phyloP scores from a whole-genome alignment of 1,140 invertebrate genomes.

The Lordiphosa stackelbergi region DNA sequence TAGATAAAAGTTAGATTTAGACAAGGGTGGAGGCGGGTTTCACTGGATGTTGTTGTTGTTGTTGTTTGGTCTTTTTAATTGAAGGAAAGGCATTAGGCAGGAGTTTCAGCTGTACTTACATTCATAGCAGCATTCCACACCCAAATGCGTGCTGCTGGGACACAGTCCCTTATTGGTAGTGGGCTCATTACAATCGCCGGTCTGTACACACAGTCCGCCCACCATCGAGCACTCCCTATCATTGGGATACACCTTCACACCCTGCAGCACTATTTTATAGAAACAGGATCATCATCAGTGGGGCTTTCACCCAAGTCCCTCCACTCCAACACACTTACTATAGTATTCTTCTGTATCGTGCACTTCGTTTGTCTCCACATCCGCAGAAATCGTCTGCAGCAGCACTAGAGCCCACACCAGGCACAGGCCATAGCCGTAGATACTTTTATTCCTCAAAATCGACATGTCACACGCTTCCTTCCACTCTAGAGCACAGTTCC shows the following conservation, averaged over 20 bases:
- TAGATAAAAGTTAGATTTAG: slow-evolving; percentile 9
- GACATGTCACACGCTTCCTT: slow-evolving; percentile 18
- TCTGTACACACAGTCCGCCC: slow-evolving; percentile 71
- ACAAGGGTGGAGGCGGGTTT: slow-evolving; percentile 19
- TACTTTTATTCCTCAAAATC: slow-evolving; percentile 27
- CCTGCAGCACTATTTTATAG: slow-evolving; percentile 50
- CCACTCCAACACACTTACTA: slow-evolving; percentile 46
- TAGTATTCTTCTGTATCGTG: slow-evolving; percentile 33
- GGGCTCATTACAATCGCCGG: slow-evolving; percentile 56
- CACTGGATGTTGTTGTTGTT: slow-evolving; percentile 14
- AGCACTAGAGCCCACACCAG: slow-evolving; percentile 40
- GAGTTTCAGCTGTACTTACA: slow-evolving; percentile 56
- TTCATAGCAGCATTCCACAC: slow-evolving; percentile 77
- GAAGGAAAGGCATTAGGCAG: slow-evolving; percentile 18
- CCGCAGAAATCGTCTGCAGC: slow-evolving; percentile 40
- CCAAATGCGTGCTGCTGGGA: slow-evolving; percentile 54
- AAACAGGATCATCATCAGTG: neutral
- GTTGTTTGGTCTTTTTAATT: slow-evolving; percentile 2
- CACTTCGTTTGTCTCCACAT: slow-evolving; percentile 62
- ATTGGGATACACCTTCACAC: slow-evolving; percentile 60
- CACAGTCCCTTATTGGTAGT: slow-evolving; percentile 69
- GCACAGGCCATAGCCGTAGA: slow-evolving; percentile 34
- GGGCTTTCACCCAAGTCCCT: no score
- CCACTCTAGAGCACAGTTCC: slow-evolving; percentile 57
- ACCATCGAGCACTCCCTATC: slow-evolving; percentile 68